Evolutionary conservation across 2,113 vertebrate genomes (phyloP), one percentile per base, ranked within the genome.

Genomic region (Nansenia antarctica): DNA sequence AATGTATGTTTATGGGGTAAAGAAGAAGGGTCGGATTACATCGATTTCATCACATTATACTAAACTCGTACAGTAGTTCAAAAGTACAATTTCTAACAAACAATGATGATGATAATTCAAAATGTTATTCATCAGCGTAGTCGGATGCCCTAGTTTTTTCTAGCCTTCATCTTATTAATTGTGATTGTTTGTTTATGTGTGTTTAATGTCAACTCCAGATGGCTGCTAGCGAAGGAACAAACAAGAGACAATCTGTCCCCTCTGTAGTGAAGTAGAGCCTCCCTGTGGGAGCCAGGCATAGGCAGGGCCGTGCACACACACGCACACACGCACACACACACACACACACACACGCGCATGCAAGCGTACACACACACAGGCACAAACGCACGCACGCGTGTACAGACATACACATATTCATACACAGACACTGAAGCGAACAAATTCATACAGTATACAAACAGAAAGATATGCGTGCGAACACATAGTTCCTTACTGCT

Each of bases 191-290:
- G 65, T 84, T 81, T 73, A 68, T 76, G 69, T 80, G 67, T 81
- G 67, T 83, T 86, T 82, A 72, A 80, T 76, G 76, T 77, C 62
- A 76, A 65, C 73, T 73, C 79, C 74, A 87, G 80, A 88, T 74
- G 76, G 77, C 73, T 76, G 39, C 64, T 66, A 68, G 74, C 77
- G 81, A 82, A 54, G 20, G 59, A 74, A 72, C 65, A 69, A 82
- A 78, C 31, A 29, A 29, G 73, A 70, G 30, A 69, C 72, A 72
- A 35, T 65, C 74, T 64, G 32, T 71, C 67, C 80, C 67, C 74
- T 42, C 30, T 70, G 67, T 72, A 67, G 76, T 76, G 45, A 62
- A 69, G 72, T n/a, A n/a, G n/a, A n/a, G n/a, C n/a, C n/a, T n/a
- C n/a, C n/a, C n/a, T n/a, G n/a, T n/a, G n/a, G n/a, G n/a, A n/a